These are phyloP conservation scores for Aythya baeri DNA, from an alignment of 2,113 vertebrate genomes.

Conservation along the genomic window DNA sequence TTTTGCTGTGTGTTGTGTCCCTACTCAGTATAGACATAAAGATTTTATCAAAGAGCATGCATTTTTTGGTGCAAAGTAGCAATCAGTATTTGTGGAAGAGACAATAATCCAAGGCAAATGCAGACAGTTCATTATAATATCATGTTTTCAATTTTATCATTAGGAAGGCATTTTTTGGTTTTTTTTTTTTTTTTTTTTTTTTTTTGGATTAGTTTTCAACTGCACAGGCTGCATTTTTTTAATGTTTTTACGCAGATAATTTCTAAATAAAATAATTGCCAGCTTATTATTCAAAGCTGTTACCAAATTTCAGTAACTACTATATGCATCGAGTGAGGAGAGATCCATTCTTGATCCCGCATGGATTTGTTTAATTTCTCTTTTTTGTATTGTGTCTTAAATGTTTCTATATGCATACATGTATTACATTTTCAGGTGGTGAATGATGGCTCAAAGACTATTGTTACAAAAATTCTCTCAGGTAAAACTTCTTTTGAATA, in stretches of 20 bases:
- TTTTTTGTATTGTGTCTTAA: background rate
- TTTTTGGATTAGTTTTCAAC: background rate
- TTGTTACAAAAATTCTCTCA: background rate
- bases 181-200: background rate
- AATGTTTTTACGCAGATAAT: rapidly evolving
- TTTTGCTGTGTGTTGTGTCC: background rate
- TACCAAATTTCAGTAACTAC: background rate
- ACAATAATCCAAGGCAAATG: background rate
- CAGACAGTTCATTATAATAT: background rate
- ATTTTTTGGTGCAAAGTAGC: background rate
- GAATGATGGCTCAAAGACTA: background rate
- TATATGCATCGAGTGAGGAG: background rate
- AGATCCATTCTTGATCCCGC: background rate
- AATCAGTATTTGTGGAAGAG: background rate
- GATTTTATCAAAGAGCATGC: background rate
- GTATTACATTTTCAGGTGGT: background rate
- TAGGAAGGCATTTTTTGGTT: background rate
- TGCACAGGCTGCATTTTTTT: rapidly evolving
- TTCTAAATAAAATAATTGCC: background rate
- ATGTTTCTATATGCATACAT: background rate
- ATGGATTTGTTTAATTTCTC: background rate
- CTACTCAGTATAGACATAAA: background rate
- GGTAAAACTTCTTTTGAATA: background rate
- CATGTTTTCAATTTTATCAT: background rate
- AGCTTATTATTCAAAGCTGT: background rate